Conservation (phyloP, 2,888 invertebrate genomes). For the Ectemnius continuus region DNA sequence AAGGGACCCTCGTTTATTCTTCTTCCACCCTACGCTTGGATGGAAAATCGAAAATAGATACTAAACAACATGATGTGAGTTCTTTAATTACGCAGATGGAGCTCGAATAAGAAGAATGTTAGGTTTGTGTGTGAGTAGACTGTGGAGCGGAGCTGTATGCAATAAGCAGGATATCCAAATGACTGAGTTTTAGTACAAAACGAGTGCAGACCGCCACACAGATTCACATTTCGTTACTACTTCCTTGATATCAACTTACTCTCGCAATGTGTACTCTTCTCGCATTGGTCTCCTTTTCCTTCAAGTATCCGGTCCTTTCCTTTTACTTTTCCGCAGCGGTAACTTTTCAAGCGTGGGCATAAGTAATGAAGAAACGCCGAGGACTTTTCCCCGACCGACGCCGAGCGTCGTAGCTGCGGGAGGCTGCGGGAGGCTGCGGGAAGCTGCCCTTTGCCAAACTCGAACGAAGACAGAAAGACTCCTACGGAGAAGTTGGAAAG, state of each 20-base stretch:
- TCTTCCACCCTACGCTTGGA: too few species aligned
- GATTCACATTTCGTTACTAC: constrained; percentile 39
- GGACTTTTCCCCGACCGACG: constrained; percentile 47
- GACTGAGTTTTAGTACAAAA: constrained; percentile 1
- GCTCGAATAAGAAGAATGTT: too few species aligned
- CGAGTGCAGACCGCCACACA: constrained; percentile 13
- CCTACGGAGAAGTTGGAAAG: constrained; percentile 20
- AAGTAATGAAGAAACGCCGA: constrained; percentile 60
- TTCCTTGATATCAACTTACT: constrained; percentile 17
- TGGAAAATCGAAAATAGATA: too few species aligned
- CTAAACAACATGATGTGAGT: too few species aligned
- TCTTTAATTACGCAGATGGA: too few species aligned
- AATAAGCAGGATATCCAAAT: constrained; percentile 7
- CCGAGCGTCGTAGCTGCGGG: neutral
- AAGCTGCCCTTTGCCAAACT: constrained; percentile 38
- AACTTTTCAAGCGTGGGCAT: constrained; percentile 44
- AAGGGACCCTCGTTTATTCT: too few species aligned
- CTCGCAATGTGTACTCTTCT: constrained; percentile 23
- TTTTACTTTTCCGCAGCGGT: constrained; percentile 17
- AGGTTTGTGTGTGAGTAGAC: neutral
- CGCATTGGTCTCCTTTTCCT: constrained; percentile 29
- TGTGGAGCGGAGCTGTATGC: neutral
- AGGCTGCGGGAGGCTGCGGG: constrained; percentile 7
- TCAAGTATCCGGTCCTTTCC: constrained; percentile 42
- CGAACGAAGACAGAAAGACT: constrained; percentile 26